A percentile compares a stretch with the other conserved stretches of the same genome.
Evolutionary conservation across 2,888 invertebrate species (phyloP).

Genomic region (Xestia sexstrigata): DNA sequence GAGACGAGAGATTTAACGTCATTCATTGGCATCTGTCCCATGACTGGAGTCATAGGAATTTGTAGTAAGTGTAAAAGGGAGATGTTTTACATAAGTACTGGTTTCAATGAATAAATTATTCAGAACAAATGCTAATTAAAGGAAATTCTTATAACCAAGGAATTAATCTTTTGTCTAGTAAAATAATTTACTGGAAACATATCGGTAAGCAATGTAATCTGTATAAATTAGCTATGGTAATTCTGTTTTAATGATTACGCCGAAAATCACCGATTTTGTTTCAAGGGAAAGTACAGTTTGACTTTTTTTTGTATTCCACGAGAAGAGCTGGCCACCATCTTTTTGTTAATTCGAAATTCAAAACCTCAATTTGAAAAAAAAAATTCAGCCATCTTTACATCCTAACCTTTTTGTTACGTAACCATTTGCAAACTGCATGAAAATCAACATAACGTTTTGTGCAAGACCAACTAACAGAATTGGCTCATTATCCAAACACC

Average conservation of each 20-base stretch:
- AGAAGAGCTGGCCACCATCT: not conserved
- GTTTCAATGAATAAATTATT: slow-evolving; percentile 13
- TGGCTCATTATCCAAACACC: slow-evolving; percentile 5
- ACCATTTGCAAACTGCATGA: slow-evolving; percentile 14
- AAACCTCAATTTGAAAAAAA: not conserved
- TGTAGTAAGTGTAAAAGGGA: not conserved
- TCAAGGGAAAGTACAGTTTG: not conserved
- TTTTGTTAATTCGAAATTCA: slow-evolving; percentile 18
- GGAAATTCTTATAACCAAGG: not conserved
- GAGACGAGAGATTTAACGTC: too few species aligned
- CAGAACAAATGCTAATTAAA: slow-evolving; percentile 7
- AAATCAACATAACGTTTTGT: slow-evolving; percentile 25
- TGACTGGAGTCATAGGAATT: not conserved
- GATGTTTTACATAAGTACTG: not conserved
- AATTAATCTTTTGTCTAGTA: not conserved
- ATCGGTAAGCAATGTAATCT: not conserved
- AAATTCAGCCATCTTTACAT: not conserved
- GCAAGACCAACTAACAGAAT: slow-evolving; percentile 6
- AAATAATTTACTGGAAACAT: not conserved
- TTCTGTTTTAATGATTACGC: not conserved
- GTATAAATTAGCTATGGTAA: not conserved
- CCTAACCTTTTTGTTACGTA: slow-evolving; percentile 2
- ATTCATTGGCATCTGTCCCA: not conserved
- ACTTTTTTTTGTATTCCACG: not conserved
- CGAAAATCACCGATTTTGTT: not conserved